Conservation (phyloP, 1,140 invertebrate species). For the Tyrophagus putrescentiae region DNA sequence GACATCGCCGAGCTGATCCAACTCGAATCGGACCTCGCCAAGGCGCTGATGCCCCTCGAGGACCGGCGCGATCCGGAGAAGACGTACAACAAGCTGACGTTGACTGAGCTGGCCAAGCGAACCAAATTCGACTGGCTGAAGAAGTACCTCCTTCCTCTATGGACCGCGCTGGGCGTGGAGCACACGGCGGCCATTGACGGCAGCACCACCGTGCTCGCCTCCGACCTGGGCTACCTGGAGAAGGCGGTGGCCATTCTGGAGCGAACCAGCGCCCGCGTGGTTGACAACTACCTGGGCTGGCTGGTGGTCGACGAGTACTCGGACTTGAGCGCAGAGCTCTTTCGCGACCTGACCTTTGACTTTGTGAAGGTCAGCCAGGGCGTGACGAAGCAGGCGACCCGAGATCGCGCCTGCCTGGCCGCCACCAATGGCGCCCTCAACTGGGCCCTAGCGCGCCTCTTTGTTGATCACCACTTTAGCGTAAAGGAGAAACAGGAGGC, state of each 20-base stretch:
- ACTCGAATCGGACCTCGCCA: conserved; percentile 29
- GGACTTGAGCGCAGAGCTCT: conserved; percentile 35
- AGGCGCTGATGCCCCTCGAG: conserved; percentile 24
- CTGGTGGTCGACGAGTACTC: conserved; percentile 34
- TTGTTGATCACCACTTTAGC: conserved; percentile 8
- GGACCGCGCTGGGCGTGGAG: background rate
- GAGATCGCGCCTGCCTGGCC: conserved; percentile 36
- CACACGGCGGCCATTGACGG: conserved; percentile 30
- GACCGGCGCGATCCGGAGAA: background rate
- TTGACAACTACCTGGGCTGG: conserved; percentile 36
- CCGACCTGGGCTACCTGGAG: conserved; percentile 30
- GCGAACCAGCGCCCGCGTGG: conserved; percentile 19
- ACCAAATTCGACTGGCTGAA: conserved; percentile 16
- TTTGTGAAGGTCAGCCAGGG: conserved; percentile 37
- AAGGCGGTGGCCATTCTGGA: conserved; percentile 15
- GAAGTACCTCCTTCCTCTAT: too few relatives aligned
- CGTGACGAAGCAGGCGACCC: conserved; percentile 28
- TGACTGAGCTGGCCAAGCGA: conserved; percentile 28
- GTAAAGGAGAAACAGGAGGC: conserved; percentile 29
- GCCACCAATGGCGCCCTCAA: conserved; percentile 36
- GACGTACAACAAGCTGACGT: conserved; percentile 34
- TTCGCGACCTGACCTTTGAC: conserved; percentile 35
- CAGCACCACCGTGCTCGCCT: conserved; percentile 30
- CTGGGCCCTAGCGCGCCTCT: conserved; percentile 35
- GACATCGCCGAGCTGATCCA: conserved; percentile 13